Evolutionary conservation across 2,113 vertebrate species (phyloP).

Genomic region (Panthera tigris): DNA sequence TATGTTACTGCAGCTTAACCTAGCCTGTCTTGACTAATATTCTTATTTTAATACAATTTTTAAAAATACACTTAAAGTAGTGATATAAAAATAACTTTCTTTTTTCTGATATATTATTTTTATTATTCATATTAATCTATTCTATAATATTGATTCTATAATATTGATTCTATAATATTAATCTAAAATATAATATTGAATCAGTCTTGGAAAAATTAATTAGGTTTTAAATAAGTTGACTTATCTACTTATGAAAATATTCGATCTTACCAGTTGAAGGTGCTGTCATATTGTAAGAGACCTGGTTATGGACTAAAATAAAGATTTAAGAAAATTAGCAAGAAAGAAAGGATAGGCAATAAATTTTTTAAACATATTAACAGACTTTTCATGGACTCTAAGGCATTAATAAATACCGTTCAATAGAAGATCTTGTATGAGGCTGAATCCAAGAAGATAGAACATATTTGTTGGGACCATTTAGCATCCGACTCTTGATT

Average conservation of each 20-base stretch:
- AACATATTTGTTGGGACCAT: not conserved
- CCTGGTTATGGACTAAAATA: not conserved
- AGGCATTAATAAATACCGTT: not conserved
- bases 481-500: too few relatives aligned
- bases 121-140: not conserved
- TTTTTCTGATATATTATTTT: not conserved
- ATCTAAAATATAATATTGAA: not conserved
- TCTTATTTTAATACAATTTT: not conserved
- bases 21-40: not conserved
- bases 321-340: not conserved
- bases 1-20: not conserved
- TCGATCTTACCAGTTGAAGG: not conserved
- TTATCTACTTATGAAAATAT: not conserved
- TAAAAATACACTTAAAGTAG: not conserved
- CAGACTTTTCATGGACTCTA: not conserved
- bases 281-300: not conserved
- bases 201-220: not conserved
- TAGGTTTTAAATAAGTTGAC: not conserved
- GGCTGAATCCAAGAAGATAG: not conserved
- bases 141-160: not conserved
- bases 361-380: not conserved
- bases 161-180: not conserved
- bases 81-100: not conserved
- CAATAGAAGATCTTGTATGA: not conserved
- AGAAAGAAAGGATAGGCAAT: not conserved